Evolutionary conservation across 2,888 invertebrate species (phyloP).

Genomic region (Apomyelois bistriatella): DNA sequence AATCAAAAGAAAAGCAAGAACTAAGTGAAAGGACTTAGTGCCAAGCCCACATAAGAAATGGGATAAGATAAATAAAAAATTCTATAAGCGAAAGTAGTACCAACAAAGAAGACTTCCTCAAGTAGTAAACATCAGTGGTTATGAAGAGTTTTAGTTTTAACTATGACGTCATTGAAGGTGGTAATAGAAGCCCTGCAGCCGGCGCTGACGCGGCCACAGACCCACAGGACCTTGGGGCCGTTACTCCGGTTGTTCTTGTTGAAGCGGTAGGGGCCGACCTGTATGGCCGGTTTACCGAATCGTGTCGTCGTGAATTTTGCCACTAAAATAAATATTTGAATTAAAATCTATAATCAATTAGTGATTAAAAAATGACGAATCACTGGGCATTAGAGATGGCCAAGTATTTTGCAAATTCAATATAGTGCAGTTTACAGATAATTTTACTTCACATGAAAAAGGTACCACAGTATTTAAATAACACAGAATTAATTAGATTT

Average conservation of each 20-base stretch:
- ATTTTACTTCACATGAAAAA: too few relatives aligned
- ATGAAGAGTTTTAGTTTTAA: conserved; percentile 33
- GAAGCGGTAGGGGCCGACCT: conserved; percentile 44
- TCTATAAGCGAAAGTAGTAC: too few relatives aligned
- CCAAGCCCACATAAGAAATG: too few relatives aligned
- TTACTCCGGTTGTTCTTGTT: conserved; percentile 47
- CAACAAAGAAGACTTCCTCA: too few relatives aligned
- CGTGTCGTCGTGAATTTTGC: conserved; percentile 39
- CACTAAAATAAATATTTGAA: conserved; percentile 25
- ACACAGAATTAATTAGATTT: too few relatives aligned
- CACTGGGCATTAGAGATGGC: too few relatives aligned
- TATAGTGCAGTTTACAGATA: too few relatives aligned
- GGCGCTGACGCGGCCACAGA: conserved; percentile 42
- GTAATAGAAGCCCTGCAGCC: conserved; percentile 42
- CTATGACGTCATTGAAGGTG: conserved; percentile 35
- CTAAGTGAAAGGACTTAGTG: too few relatives aligned
- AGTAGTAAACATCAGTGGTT: conserved; percentile 29
- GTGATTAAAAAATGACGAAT: not conserved
- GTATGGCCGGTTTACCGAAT: conserved; percentile 40
- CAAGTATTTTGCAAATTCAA: too few relatives aligned
- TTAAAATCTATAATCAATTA: conserved; percentile 11
- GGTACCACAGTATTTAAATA: too few relatives aligned
- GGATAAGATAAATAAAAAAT: too few relatives aligned
- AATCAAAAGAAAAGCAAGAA: too few relatives aligned
- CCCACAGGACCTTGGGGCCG: conserved; percentile 48